Percentiles rank a stretch among this genome's conserved stretches.
Evolutionary conservation across 2,113 vertebrate genomes (phyloP).

Genomic region (Kryptolebias marmoratus): DNA sequence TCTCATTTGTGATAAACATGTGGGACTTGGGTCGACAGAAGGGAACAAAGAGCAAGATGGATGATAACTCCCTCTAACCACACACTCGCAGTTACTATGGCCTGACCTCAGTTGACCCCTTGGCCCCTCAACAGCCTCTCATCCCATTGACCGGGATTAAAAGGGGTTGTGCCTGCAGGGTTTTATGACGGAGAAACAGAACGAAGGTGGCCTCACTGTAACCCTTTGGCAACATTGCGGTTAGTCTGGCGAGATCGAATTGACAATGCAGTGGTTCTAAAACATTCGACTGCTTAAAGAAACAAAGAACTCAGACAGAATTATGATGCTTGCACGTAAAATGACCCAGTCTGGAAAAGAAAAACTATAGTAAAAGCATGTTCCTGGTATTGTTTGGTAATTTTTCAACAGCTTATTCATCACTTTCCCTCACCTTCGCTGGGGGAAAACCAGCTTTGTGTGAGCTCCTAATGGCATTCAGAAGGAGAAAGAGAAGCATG

Average conservation of each 20-base stretch:
- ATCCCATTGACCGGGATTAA: slow-evolving; percentile 73
- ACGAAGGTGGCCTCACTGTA: slow-evolving; percentile 59
- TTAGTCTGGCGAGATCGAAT: slow-evolving; percentile 17
- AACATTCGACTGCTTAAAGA: slow-evolving; percentile 17
- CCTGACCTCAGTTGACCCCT: slow-evolving; percentile 78
- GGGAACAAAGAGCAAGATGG: slow-evolving; percentile 63
- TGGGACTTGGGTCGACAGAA: slow-evolving; percentile 42
- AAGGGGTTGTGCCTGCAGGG: slow-evolving; percentile 52
- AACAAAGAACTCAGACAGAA: slow-evolving; percentile 8
- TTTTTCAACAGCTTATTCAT: slow-evolving; percentile 32
- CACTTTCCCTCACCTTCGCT: slow-evolving; percentile 13
- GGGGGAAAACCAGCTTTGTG: slow-evolving; percentile 19
- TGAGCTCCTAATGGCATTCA: background rate
- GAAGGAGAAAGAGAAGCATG: too few relatives aligned
- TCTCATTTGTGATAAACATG: slow-evolving; percentile 23
- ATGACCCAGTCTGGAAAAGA: background rate
- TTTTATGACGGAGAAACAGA: slow-evolving; percentile 54
- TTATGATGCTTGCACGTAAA: slow-evolving; percentile 8
- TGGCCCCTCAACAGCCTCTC: slow-evolving; percentile 73
- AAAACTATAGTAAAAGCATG: slow-evolving; percentile 1
- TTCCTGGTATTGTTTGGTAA: slow-evolving; percentile 22
- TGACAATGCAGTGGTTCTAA: slow-evolving; percentile 2
- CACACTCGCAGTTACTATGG: slow-evolving; percentile 59
- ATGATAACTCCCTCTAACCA: slow-evolving; percentile 60
- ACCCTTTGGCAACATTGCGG: slow-evolving; percentile 23